Conservation (phyloP, 2,888 invertebrate genomes). For the Diadromus collaris region DNA sequence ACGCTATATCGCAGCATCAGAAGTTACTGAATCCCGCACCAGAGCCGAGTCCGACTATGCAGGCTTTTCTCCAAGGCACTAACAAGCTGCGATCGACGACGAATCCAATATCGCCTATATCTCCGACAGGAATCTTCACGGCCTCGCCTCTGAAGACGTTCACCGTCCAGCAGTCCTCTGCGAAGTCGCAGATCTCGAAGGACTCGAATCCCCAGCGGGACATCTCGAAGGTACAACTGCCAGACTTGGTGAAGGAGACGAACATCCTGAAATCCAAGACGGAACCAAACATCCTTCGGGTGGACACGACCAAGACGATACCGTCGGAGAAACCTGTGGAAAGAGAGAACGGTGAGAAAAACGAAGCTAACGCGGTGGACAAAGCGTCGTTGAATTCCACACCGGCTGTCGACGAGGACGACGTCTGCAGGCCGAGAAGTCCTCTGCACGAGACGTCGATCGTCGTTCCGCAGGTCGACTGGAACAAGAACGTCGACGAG, state of each 20-base stretch:
- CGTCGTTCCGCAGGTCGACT: conserved; percentile 84
- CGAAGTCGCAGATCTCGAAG: conserved; percentile 42
- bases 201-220: conserved; percentile 48
- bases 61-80: conserved; percentile 84
- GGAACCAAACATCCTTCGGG: conserved; percentile 72
- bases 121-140: conserved; percentile 65
- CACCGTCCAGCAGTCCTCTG: conserved; percentile 53
- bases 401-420: conserved; percentile 71
- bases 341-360: conserved; percentile 9
- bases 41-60: conserved; percentile 86
- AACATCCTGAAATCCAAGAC: conserved; percentile 76
- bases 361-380: conserved; percentile 59
- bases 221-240: conserved; percentile 71
- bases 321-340: conserved; percentile 17
- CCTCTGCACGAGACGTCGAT: conserved; percentile 85
- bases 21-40: conserved; percentile 91
- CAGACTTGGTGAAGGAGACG: conserved; percentile 77
- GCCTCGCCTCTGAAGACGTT: conserved; percentile 63
- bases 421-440: conserved; percentile 82
- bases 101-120: conserved; percentile 74
- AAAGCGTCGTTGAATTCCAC: conserved; percentile 57
- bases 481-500: conserved; percentile 81
- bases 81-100: conserved; percentile 73
- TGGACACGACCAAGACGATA: conserved; percentile 39
- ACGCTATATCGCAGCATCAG: conserved; percentile 93